These are phyloP conservation scores for Scaeva pyrastri DNA, from an alignment of 2,888 invertebrate genomes.

Conservation along the genomic window DNA sequence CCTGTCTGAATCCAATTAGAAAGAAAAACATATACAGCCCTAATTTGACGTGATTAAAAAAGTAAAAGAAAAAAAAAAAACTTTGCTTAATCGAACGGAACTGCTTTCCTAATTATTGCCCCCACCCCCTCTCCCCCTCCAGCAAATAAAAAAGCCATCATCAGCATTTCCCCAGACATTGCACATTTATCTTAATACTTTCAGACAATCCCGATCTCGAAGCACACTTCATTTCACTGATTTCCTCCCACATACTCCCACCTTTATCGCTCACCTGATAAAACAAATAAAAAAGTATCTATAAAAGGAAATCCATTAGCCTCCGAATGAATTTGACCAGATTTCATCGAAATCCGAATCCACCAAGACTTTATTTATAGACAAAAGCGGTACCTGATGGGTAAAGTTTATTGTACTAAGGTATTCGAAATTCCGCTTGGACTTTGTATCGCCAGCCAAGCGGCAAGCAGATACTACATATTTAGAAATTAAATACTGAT, in stretches of 20 bases:
- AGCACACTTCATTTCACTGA: constrained; percentile 42
- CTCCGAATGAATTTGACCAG: constrained; percentile 32
- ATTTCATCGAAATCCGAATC: constrained; percentile 3
- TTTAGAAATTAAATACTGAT: constrained; percentile 27
- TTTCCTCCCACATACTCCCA: constrained; percentile 14
- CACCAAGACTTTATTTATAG: too few species aligned
- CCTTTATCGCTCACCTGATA: background rate
- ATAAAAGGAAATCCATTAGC: constrained; percentile 36
- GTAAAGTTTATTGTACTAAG: background rate
- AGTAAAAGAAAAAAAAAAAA: too few species aligned
- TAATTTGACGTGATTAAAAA: background rate
- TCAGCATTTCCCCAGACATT: background rate
- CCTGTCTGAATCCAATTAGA: background rate
- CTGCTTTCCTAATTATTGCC: too few species aligned
- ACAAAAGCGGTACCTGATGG: too few species aligned
- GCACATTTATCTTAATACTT: constrained; percentile 46
- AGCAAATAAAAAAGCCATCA: background rate
- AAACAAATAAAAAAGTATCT: background rate
- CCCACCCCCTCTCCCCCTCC: too few species aligned
- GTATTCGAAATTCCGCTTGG: background rate
- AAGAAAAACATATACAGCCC: background rate
- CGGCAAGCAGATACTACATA: background rate
- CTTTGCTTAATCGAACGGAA: too few species aligned
- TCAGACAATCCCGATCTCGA: constrained; percentile 8
- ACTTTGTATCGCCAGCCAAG: background rate